Conservation (phyloP, 2,888 invertebrate genomes). For the Hemithea aestivaria region DNA sequence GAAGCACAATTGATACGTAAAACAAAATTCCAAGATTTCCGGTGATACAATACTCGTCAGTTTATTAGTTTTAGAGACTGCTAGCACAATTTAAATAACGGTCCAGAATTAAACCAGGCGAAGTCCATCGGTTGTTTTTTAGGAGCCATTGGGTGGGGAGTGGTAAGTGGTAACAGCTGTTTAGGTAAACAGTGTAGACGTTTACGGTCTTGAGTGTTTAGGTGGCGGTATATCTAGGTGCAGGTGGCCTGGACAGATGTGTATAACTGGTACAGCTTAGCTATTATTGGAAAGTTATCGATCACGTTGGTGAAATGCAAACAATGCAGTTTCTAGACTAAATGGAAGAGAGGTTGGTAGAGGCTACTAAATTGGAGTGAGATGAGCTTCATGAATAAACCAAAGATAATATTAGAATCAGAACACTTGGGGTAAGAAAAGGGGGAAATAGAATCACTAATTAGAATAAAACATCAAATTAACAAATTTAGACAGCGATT, state of each 20-base stretch:
- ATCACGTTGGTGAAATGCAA: no score
- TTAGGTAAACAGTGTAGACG: slow-evolving; percentile 17
- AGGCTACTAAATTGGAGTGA: no score
- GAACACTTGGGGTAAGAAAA: no score
- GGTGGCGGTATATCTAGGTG: slow-evolving; percentile 1
- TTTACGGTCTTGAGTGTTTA: slow-evolving; percentile 17
- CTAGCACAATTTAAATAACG: slow-evolving; percentile 16
- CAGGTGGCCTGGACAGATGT: slow-evolving; percentile 4
- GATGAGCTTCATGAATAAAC: no score
- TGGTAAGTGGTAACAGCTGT: slow-evolving; percentile 12
- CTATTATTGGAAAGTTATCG: slow-evolving; percentile 10
- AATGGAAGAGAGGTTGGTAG: no score
- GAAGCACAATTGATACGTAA: slow-evolving; percentile 12
- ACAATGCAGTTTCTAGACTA: no score
- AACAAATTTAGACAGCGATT: no score
- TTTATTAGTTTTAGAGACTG: slow-evolving; percentile 20
- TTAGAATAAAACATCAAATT: no score
- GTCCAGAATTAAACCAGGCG: slow-evolving; percentile 14
- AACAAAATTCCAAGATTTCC: slow-evolving; percentile 15
- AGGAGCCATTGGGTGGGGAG: slow-evolving; percentile 1
- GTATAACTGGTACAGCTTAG: not conserved
- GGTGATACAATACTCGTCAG: slow-evolving; percentile 13
- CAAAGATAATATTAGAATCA: no score
- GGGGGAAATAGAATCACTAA: no score
- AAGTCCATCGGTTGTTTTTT: slow-evolving; percentile 3